These are phyloP conservation scores for Zaprionus capensis DNA, from an alignment of 1,140 invertebrate genomes.

Conservation along the genomic window DNA sequence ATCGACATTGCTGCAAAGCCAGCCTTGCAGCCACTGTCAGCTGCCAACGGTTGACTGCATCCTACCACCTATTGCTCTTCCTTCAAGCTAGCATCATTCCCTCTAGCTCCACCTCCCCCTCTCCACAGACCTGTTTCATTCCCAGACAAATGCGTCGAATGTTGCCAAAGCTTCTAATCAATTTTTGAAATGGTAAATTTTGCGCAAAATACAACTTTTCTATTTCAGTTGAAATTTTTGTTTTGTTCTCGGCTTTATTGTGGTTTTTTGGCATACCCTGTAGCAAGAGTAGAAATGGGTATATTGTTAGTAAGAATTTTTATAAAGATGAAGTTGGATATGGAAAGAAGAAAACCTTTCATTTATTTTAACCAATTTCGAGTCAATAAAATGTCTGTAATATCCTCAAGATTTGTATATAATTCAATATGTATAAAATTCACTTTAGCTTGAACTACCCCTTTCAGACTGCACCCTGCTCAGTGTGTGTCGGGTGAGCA, in stretches of 20 bases:
- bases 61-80: not conserved
- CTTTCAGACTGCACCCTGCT: not conserved
- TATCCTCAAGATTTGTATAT: no score
- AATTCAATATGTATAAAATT: no score
- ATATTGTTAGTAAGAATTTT: not conserved
- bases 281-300: not conserved
- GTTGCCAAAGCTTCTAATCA: conserved; percentile 76
- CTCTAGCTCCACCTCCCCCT: not conserved
- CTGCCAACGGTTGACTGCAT: conserved; percentile 35
- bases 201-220: conserved; percentile 59
- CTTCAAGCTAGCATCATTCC: not conserved
- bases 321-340: not conserved
- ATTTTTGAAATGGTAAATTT: conserved; percentile 70
- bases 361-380: not conserved
- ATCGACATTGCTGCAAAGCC: conserved; percentile 29
- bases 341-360: not conserved
- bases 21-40: conserved; percentile 34
- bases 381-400: not conserved
- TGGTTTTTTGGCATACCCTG: conserved; percentile 19
- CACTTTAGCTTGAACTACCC: not conserved
- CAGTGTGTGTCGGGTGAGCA: not conserved
- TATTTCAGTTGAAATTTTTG: conserved; percentile 50
- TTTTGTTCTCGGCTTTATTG: conserved; percentile 27
- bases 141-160: conserved; percentile 43
- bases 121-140: conserved; percentile 12